Base-by-base conservation (phyloP, 2,797 vertebrate genomes). In the Aeoliscus strigatus region DNA sequence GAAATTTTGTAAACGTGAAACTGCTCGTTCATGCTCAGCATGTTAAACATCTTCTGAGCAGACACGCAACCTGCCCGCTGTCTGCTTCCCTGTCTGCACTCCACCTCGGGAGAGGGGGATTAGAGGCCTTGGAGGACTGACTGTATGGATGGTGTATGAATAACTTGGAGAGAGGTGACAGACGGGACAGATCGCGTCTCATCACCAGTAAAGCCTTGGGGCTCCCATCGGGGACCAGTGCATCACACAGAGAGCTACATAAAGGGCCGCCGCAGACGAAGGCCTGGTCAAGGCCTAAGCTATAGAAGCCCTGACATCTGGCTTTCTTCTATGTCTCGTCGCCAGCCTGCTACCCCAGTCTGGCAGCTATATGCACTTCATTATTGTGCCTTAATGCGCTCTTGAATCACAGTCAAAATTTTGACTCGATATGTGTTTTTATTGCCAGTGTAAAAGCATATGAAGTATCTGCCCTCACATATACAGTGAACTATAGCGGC, bases 101-200 rank as follows among this genome's bases (percentile, higher is more conserved):
- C 67, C 74, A 82, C 77, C 82, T 84, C 77, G 57, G 73, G 86
- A 89, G 85, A 86, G 55, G 4, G 75, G 84, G 88, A 89, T 87
- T 89, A 88, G 80, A 84, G 73, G 80, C 84, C 82, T 85, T 84
- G 79, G 80, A 83, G 81, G 82, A 81, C 66, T 60, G 75, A 87
- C 83, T 86, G 82, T 86, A 86, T 81, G 77, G 83, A 79, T 80
- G 78, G 81, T 48, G 82, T 83, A 82, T 83, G 79, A 86, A 86
- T 87, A 86, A 86, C 79, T 87, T 77, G 83, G 74, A 85, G 73
- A 82, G 80, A 80, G 75, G 81, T 82, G 82, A 87, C 88, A 90
- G 89, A 90, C 85, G 86, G 89, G 82, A 87, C 85, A 86, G 88
- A 88, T 86, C 81, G 80, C 57, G 82, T 85, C 87, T 89, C 86